Base-by-base conservation (phyloP, 2,888 invertebrate genomes). In the Anaspis maculata region DNA sequence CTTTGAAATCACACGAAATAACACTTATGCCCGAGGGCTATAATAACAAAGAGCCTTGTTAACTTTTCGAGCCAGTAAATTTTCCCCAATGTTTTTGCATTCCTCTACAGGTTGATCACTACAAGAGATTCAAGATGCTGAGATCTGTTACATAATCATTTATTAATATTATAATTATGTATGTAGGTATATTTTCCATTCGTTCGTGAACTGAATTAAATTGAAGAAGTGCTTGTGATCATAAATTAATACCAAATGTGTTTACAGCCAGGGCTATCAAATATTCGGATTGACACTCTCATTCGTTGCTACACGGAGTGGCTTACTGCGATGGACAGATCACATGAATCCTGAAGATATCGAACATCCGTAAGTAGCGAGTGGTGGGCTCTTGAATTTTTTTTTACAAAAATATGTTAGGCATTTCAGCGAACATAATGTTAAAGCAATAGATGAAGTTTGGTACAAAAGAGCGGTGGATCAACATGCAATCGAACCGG, bases 401-500 rank as follows among this genome's bases (percentile, higher is more conserved):
- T 14, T 7, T 3, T 29, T 33, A 25, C n/a, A n/a, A n/a, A n/a
- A n/a, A n/a, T n/a, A 14, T 25, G 46, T 29, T 35, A 90, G 90
- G 13, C 81, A 82, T 59, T 91, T 91, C 56, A 84, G 84, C 49
- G 84, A 87, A 50, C 74, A 73, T 38, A 82, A 89, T 58, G 76
- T 79, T 1, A 71, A 83, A 41, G 87, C 89, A 1, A 86, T 85
- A 67, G 91, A 92, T 56, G 83, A 86, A 37, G 76, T 86, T 19
- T 92, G 91, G 90, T 92, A 91, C 59, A 83, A 83, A 48, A 72
- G 92, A 31, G 90, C 92, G 0, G 87, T 92, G 1, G 91, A 92
- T 59, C 90, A 91, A 52, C 85, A 91, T 57, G 69, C 78, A 1
- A 76, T 87, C 30, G 88, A 91, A 51, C 83, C 84, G 1, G 86